Evolutionary conservation across 2,113 vertebrate genomes (phyloP).

Genomic region (Macroglossus sobrinus): DNA sequence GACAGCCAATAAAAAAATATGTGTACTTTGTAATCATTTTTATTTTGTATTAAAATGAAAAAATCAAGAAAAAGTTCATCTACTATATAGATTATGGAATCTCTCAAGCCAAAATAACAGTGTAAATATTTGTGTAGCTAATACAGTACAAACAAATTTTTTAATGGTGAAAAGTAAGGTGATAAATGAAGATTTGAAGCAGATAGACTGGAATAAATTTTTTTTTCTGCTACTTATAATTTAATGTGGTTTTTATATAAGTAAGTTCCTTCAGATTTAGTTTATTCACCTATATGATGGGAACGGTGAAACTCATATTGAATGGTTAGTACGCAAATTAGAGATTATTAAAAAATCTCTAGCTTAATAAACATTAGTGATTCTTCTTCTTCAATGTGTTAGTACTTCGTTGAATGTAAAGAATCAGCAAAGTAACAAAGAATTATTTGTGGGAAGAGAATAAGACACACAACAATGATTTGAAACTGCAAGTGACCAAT

Average conservation of each 20-base stretch:
- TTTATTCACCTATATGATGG: neutral
- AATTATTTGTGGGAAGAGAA: neutral
- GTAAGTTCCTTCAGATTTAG: neutral
- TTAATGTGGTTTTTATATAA: neutral
- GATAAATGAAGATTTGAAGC: neutral
- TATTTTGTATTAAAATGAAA: neutral
- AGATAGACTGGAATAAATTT: neutral
- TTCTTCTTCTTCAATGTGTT: neutral
- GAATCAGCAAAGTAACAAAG: neutral
- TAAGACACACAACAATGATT: neutral
- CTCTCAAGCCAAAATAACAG: neutral
- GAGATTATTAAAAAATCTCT: neutral
- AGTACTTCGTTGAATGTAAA: neutral
- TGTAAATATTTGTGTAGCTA: neutral
- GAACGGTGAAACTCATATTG: neutral
- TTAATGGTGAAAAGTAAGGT: neutral
- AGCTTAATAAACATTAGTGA: neutral
- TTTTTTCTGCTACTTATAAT: neutral
- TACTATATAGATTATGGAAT: neutral
- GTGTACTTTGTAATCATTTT: neutral
- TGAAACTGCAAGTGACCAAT: neutral
- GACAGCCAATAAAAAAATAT: neutral
- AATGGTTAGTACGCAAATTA: neutral
- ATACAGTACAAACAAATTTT: neutral
- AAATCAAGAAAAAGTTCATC: neutral